Evolutionary conservation across 2,113 vertebrate genomes (phyloP).

Genomic region (Aspiorhynchus laticeps): DNA sequence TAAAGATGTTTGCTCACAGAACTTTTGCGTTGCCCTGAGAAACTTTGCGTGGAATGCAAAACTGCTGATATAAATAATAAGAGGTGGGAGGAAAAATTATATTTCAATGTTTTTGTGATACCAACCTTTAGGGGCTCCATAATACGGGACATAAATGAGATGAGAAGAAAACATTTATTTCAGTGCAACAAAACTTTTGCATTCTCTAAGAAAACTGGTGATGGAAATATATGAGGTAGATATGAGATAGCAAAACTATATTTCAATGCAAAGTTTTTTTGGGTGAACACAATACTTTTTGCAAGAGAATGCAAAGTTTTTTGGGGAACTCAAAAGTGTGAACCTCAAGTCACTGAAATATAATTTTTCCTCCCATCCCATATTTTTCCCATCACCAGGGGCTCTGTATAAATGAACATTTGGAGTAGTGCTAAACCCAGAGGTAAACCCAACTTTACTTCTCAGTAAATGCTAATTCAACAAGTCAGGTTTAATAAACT

Average conservation of each 20-base stretch:
- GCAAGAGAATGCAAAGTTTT: neutral
- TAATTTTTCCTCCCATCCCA: neutral
- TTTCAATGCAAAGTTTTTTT: neutral
- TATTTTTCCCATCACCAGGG: neutral
- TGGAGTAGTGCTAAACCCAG: neutral
- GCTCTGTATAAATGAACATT: neutral
- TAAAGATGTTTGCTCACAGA: neutral
- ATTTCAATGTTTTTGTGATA: too few species aligned
- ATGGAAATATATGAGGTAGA: neutral
- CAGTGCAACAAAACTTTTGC: neutral
- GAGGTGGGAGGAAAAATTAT: neutral
- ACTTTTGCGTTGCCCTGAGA: neutral
- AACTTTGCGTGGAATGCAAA: neutral
- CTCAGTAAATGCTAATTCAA: neutral
- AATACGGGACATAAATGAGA: neutral
- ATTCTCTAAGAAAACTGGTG: too few species aligned
- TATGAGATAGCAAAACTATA: neutral
- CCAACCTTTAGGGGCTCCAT: neutral
- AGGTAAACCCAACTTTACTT: neutral
- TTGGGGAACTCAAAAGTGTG: neutral
- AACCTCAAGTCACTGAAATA: neutral
- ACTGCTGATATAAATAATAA: neutral
- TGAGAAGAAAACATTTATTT: conserved; percentile 1
- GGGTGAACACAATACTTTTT: neutral
- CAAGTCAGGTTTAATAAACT: neutral